These are phyloP conservation scores for Caerostris extrusa DNA, from an alignment of 1,140 invertebrate genomes.

Conservation along the genomic window DNA sequence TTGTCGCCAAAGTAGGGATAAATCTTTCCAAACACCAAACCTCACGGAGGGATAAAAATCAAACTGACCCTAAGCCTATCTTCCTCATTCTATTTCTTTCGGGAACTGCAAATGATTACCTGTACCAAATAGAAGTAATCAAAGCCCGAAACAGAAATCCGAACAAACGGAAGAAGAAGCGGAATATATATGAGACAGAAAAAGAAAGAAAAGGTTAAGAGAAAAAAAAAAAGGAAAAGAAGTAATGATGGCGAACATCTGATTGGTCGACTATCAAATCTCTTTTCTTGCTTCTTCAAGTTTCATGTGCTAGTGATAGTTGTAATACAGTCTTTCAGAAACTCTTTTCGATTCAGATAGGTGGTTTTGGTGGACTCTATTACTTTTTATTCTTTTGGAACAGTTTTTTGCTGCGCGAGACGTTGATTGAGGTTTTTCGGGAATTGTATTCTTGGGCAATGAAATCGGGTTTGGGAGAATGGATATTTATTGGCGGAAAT, in stretches of 20 bases:
- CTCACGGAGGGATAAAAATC: slow-evolving; percentile 52
- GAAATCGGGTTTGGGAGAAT: slow-evolving; percentile 56
- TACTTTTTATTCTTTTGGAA: slow-evolving; percentile 13
- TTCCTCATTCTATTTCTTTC: slow-evolving; percentile 73
- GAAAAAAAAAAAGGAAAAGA: slow-evolving; percentile 58
- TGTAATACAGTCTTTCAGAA: slow-evolving; percentile 62
- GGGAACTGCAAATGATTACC: slow-evolving; percentile 75
- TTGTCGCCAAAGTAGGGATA: slow-evolving; percentile 49
- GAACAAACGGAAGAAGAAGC: slow-evolving; percentile 38
- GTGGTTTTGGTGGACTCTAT: slow-evolving; percentile 52
- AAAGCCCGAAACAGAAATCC: slow-evolving; percentile 50
- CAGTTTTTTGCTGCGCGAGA: neutral
- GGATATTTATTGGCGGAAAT: slow-evolving; percentile 55
- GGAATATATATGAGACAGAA: slow-evolving; percentile 58
- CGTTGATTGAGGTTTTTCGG: slow-evolving; percentile 65
- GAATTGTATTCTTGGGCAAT: slow-evolving; percentile 65
- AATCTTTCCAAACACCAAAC: neutral
- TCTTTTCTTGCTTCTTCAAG: slow-evolving; percentile 38
- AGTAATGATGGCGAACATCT: slow-evolving; percentile 72
- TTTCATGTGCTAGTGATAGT: slow-evolving; percentile 44
- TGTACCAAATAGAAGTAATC: slow-evolving; percentile 76
- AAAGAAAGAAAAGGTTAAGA: slow-evolving; percentile 29
- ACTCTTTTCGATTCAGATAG: slow-evolving; percentile 45
- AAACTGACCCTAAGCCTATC: slow-evolving; percentile 75
- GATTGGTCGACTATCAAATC: slow-evolving; percentile 71